phyloP scores from a whole-genome alignment of 53 echinoderm and acorn worm species.

The Apostichopus leukothele region DNA sequence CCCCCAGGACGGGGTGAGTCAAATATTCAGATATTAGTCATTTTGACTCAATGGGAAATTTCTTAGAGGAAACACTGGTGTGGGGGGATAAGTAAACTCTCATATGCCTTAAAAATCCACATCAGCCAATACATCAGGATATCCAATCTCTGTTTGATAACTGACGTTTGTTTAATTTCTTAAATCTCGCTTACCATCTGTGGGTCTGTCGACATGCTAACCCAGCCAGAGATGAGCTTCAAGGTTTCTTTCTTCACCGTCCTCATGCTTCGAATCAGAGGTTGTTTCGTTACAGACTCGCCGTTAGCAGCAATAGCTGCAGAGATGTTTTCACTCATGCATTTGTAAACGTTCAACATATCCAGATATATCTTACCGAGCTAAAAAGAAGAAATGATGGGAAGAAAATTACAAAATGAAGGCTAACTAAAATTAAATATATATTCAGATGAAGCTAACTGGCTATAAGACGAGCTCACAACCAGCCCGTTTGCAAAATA shows the following conservation, averaged over 20 bases:
- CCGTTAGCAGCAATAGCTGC: constrained; percentile 85
- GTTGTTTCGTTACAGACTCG: constrained; percentile 90
- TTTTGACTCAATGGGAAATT: no score
- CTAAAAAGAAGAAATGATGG: constrained; percentile 42
- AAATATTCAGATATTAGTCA: no score
- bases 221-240: constrained; percentile 99
- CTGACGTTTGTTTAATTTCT: background rate
- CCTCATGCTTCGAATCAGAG: constrained; percentile 92
- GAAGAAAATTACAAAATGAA: no score
- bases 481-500: no score
- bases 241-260: constrained; percentile 97
- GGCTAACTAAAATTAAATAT: no score
- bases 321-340: constrained; percentile 99
- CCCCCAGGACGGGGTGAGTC: no score
- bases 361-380: constrained; percentile 94
- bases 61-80: no score
- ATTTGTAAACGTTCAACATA: constrained; percentile 98
- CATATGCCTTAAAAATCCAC: no score
- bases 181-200: constrained; percentile 67
- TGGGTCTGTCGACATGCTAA: constrained; percentile 91
- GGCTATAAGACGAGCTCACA: no score
- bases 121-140: no score
- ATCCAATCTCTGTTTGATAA: background rate
- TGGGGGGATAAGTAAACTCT: no score
- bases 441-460: no score